Base-by-base conservation (phyloP, 2,113 vertebrate genomes). In the Riparia riparia region DNA sequence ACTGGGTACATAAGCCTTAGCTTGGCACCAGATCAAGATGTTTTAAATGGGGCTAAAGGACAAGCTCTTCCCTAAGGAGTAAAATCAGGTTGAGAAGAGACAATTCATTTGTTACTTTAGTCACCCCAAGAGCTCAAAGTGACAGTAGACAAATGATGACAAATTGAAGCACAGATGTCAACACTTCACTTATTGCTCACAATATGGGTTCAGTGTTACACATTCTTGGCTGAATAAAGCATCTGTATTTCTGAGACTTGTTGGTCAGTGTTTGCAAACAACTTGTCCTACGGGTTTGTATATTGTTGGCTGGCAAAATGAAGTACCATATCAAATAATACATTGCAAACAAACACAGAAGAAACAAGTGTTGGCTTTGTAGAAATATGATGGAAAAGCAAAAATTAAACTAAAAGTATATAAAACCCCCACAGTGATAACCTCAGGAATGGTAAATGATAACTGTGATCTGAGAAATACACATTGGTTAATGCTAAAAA, bases 101-200 rank as follows among this genome's bases (percentile, higher is more conserved):
- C 85, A 93, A 91, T 44, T 74, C 87, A 91, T 97, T 95, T 95
- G 73, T 95, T 94, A 96, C 88, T 82, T 85, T 70, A 92, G 89
- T 84, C 91, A 93, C 58, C 53, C 8, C 49, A 91, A 63, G 49
- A 94, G 34, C 56, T 93, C 56, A 81, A 91, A 95, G 28, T 96
- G 93, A 89, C 95, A 94, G 42, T 45, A 63, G 64, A 91, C 60
- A 97, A 96, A 97, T 49, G 47, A 97, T 97, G 95, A 97, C 70
- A 97, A 95, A 97, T 91, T 93, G 94, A 93, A 95, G 37, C 66
- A 89, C 17, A 29, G 64, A 87, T 86, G 82, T 90, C 76, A 95
- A 90, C 47, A 58, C 41, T 87, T 82, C 57, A 73, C 45, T 70
- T 95, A 86, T 47, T 95, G 61, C 58, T 94, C 90, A 89, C 68